phyloP scores from a whole-genome alignment of 2,888 invertebrate species.

The Pycnomerus fuliginosus region DNA sequence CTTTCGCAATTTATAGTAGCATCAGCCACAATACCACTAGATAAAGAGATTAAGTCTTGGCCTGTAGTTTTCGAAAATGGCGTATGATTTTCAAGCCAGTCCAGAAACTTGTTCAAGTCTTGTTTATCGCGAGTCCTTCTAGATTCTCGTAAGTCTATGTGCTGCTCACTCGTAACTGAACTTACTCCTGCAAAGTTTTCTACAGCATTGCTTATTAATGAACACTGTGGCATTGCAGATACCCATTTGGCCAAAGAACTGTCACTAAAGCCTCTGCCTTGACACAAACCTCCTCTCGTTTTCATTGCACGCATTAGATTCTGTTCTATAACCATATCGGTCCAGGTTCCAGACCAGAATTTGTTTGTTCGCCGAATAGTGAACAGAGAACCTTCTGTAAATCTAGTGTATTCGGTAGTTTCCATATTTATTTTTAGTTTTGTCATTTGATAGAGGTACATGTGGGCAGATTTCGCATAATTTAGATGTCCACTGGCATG shows the following conservation, averaged over 20 bases:
- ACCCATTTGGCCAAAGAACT: background rate
- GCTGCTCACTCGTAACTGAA: too few species aligned
- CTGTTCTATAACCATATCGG: conserved; percentile 16
- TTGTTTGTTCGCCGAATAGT: conserved; percentile 21
- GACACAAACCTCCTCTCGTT: conserved; percentile 3
- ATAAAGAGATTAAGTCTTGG: too few species aligned
- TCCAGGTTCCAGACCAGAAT: conserved; percentile 17
- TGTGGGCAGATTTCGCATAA: conserved; percentile 18
- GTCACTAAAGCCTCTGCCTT: background rate
- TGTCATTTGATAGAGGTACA: conserved; percentile 29
- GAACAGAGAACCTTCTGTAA: conserved; percentile 15
- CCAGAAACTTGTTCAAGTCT: too few species aligned
- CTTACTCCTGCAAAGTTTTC: background rate
- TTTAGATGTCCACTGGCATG: conserved; percentile 14
- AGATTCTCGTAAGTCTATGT: too few species aligned
- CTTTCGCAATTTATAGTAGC: too few species aligned
- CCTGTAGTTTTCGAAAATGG: too few species aligned
- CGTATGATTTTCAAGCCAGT: too few species aligned
- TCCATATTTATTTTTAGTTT: conserved; percentile 12
- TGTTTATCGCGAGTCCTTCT: background rate
- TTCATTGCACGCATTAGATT: conserved; percentile 10
- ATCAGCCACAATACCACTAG: too few species aligned
- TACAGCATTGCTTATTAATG: background rate
- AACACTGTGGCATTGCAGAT: background rate
- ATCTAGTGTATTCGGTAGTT: conserved; percentile 11